Conservation (phyloP, 2,888 invertebrate genomes). For the Chalcosyrphus nemorum region DNA sequence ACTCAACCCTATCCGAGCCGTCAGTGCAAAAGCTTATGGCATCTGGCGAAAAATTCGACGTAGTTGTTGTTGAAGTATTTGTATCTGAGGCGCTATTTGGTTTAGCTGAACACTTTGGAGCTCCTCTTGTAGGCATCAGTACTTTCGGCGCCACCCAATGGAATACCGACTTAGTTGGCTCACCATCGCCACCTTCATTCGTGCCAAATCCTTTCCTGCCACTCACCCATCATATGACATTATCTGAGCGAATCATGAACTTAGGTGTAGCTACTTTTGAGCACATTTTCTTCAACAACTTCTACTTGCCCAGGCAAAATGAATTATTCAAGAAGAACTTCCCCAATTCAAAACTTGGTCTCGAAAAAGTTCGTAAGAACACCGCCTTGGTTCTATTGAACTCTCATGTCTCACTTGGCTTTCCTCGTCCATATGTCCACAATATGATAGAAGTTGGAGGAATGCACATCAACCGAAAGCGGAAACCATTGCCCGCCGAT, state of each 20-base stretch:
- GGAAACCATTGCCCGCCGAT: conserved; percentile 78
- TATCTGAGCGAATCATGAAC: conserved; percentile 78
- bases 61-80: conserved; percentile 80
- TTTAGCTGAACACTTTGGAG: conserved; percentile 79
- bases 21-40: conserved; percentile 74
- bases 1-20: conserved; percentile 75
- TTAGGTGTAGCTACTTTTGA: not conserved
- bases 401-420: conserved; percentile 79
- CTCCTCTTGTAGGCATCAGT: conserved; percentile 78
- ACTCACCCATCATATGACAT: conserved; percentile 80
- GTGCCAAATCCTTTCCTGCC: conserved; percentile 77
- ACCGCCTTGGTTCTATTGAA: conserved; percentile 79
- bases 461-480: conserved; percentile 79
- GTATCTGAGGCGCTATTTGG: conserved; percentile 80
- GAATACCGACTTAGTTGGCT: conserved; percentile 79
- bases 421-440: conserved; percentile 79
- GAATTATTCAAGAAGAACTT: conserved; percentile 77
- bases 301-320: conserved; percentile 78
- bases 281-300: conserved; percentile 74
- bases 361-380: conserved; percentile 76
- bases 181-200: conserved; percentile 80
- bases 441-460: conserved; percentile 82
- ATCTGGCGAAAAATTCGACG: conserved; percentile 80
- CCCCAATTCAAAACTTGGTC: conserved; percentile 75
- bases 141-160: conserved; percentile 78